phyloP scores from a whole-genome alignment of 2,113 vertebrate genomes.

The Lepisosteus oculatus region DNA sequence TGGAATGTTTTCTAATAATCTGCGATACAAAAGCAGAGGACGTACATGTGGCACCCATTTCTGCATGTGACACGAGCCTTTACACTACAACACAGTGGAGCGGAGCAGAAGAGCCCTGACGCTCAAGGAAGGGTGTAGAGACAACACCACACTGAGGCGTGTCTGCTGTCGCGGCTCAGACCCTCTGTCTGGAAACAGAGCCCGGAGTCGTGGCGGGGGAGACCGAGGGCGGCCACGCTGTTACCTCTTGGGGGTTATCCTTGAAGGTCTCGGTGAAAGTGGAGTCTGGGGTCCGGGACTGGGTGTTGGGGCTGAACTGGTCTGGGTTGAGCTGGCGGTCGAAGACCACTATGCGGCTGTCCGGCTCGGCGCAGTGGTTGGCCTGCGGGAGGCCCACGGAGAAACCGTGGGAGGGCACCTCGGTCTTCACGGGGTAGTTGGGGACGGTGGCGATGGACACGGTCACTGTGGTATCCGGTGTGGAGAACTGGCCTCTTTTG shows the following conservation, averaged over 20 bases:
- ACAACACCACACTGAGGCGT: too few relatives aligned
- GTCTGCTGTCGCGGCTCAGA: too few relatives aligned
- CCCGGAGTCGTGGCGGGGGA: neutral
- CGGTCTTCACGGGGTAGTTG: conserved; percentile 87
- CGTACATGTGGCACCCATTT: too few relatives aligned
- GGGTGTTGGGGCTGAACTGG: conserved; percentile 82
- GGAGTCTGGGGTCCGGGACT: conserved; percentile 89
- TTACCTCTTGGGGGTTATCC: conserved; percentile 89
- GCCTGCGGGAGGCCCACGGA: conserved; percentile 74
- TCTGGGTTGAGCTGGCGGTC: conserved; percentile 77
- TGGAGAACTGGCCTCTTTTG: conserved; percentile 80
- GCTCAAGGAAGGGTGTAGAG: too few relatives aligned
- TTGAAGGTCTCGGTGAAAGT: conserved; percentile 93
- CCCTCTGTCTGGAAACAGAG: conserved; percentile 19
- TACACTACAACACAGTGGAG: too few relatives aligned
- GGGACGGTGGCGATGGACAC: conserved; percentile 86
- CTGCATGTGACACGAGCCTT: too few relatives aligned
- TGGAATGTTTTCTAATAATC: too few relatives aligned
- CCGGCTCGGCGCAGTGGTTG: conserved; percentile 72
- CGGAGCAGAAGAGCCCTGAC: too few relatives aligned
- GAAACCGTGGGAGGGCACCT: conserved; percentile 79
- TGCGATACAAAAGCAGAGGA: too few relatives aligned
- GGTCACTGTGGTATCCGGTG: conserved; percentile 90
- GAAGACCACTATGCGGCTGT: conserved; percentile 68
- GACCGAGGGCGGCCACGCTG: conserved; percentile 8